phyloP scores from a whole-genome alignment of 1,140 invertebrate species.

The Magallana angulata region DNA sequence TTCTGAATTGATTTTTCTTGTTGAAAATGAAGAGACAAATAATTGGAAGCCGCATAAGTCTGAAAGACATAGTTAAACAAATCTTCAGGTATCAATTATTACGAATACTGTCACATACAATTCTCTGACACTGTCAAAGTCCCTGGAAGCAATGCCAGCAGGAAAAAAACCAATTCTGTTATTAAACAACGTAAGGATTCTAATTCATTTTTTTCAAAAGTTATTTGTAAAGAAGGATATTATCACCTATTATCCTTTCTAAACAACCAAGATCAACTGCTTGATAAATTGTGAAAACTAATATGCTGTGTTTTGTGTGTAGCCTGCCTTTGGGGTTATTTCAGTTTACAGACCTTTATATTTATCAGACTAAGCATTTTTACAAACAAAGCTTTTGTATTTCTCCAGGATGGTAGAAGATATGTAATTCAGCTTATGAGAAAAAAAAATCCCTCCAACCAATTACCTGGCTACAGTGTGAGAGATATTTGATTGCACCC shows the following conservation, averaged over 20 bases:
- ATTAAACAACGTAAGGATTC: too few species aligned
- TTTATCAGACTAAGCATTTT: constrained; percentile 3
- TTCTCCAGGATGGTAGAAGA: constrained; percentile 26
- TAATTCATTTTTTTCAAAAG: neutral
- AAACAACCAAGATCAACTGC: neutral
- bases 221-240: neutral
- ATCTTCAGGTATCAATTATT: too few species aligned
- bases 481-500: constrained; percentile 11
- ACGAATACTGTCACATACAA: too few species aligned
- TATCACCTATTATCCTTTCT: constrained; percentile 13
- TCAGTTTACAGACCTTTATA: neutral
- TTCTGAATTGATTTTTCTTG: too few species aligned
- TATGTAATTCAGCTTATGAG: constrained; percentile 28
- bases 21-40: too few species aligned
- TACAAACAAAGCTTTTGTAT: constrained; percentile 30
- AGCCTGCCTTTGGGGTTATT: neutral
- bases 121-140: too few species aligned
- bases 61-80: too few species aligned
- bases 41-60: too few species aligned
- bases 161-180: too few species aligned
- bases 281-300: constrained; percentile 34
- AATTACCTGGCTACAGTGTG: neutral
- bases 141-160: too few species aligned
- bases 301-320: neutral
- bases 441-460: constrained; percentile 3